Base-by-base conservation (phyloP, 2,797 vertebrate species). In the Xiphorhynchus erythropygius region DNA sequence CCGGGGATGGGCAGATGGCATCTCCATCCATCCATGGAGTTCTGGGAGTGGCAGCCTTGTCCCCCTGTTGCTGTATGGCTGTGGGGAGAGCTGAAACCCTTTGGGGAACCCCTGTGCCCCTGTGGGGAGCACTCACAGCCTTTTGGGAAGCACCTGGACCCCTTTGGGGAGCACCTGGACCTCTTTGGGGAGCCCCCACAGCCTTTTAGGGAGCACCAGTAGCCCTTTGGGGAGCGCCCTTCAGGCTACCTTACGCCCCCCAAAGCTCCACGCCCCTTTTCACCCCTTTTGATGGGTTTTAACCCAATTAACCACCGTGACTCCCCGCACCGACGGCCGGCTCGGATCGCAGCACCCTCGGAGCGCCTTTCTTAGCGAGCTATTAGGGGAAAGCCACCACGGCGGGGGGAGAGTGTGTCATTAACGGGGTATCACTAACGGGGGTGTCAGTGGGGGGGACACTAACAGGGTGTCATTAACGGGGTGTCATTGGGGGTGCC, bases 251-350 rank as follows among this genome's bases (percentile, higher is more conserved):
- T 46, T 9, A 11, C 63, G 12, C 4, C 27, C 27, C 18, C 17
- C 25, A 2, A 12, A 2, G 10, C 21, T 33, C 12, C 5, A 7
- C 1, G 2, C 22, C 23, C 50, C 18, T 0, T 4, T 17, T 18
- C 18, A 28, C 10, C 23, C 13, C 11, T 9, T 27, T 52, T 33
- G 33, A n/a, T 4, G 71, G 5, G 2, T 30, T 52, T 57, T 13
- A 39, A 77, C 8, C n/a, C 57, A 86, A 57, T 81, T 41, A 44
- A 35, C 53, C 55, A 2, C 65, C 22, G 6, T 0, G 14, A 10
- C 9, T n/a, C 25, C 9, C 33, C 3, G 46, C 19, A 12, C 10
- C 18, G 9, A 3, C 52, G 2, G 37, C 18, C 7, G 8, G 17
- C 11, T 57, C 11, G 33, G 10, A 67, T 28, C 68, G 3, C 32